Conservation (phyloP, 1,140 invertebrate genomes). For the Cephus cinctus region DNA sequence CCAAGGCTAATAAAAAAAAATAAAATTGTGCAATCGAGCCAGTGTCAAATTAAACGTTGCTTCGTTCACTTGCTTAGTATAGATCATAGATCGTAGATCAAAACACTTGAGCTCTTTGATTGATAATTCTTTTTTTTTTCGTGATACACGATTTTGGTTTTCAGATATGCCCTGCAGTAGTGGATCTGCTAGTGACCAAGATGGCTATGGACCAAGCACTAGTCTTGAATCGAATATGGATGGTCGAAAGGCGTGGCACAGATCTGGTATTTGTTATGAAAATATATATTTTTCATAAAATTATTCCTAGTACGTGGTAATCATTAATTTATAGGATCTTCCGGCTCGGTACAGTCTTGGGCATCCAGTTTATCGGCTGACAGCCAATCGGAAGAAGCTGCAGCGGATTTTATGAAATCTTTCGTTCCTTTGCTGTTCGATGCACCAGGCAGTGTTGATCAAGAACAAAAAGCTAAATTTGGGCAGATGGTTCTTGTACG, state of each 20-base stretch:
- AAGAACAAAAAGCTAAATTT: slow-evolving; percentile 69
- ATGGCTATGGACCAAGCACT: slow-evolving; percentile 60
- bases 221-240: slow-evolving; percentile 64
- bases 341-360: slow-evolving; percentile 72
- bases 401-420: slow-evolving; percentile 70
- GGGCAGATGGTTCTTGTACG: slow-evolving; percentile 62
- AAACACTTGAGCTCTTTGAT: too few species aligned
- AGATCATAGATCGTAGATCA: too few species aligned
- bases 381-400: slow-evolving; percentile 68
- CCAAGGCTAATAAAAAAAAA: too few species aligned
- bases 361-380: slow-evolving; percentile 71
- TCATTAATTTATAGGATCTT: slow-evolving; percentile 57
- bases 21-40: too few species aligned
- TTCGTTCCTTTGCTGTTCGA: slow-evolving; percentile 72
- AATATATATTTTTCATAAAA: slow-evolving; percentile 28
- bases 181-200: slow-evolving; percentile 58
- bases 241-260: slow-evolving; percentile 56
- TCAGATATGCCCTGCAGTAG: slow-evolving; percentile 55
- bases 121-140: too few species aligned
- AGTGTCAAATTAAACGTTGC: too few species aligned
- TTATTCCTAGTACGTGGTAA: slow-evolving; percentile 19
- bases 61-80: too few species aligned
- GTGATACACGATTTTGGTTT: too few species aligned
- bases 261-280: slow-evolving; percentile 51
- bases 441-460: slow-evolving; percentile 55